These are phyloP conservation scores for Pteronotus mesoamericanus DNA, from an alignment of 2,797 vertebrate species.

Conservation along the genomic window DNA sequence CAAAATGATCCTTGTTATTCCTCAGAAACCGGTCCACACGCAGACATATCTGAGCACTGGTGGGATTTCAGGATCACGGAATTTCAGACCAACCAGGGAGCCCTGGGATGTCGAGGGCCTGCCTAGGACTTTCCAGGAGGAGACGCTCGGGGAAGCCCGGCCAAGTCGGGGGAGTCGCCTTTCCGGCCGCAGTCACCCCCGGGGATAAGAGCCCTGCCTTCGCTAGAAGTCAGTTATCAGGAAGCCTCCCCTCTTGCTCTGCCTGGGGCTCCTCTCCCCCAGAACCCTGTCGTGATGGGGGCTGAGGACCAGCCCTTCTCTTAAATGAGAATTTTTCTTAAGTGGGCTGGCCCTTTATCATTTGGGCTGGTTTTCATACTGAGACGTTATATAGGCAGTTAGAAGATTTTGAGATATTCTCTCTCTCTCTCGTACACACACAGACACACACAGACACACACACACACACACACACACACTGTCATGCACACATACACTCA, in stretches of 20 bases:
- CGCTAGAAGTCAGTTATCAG: neutral
- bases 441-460: too few relatives aligned
- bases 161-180: rapidly evolving
- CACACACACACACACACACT: too few relatives aligned
- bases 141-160: neutral
- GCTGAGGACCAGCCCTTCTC: neutral
- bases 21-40: neutral
- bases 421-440: too few relatives aligned
- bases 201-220: neutral
- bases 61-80: neutral
- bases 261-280: neutral
- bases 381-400: neutral
- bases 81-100: neutral
- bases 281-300: neutral
- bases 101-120: neutral
- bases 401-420: neutral
- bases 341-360: neutral
- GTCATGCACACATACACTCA: neutral
- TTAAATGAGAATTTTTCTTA: neutral
- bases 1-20: neutral
- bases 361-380: neutral
- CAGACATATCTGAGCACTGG: neutral
- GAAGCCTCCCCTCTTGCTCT: neutral
- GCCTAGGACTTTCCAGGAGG: neutral
- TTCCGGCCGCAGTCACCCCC: neutral